These are phyloP conservation scores for Psophia crepitans DNA, from an alignment of 2,113 vertebrate species.

Conservation along the genomic window DNA sequence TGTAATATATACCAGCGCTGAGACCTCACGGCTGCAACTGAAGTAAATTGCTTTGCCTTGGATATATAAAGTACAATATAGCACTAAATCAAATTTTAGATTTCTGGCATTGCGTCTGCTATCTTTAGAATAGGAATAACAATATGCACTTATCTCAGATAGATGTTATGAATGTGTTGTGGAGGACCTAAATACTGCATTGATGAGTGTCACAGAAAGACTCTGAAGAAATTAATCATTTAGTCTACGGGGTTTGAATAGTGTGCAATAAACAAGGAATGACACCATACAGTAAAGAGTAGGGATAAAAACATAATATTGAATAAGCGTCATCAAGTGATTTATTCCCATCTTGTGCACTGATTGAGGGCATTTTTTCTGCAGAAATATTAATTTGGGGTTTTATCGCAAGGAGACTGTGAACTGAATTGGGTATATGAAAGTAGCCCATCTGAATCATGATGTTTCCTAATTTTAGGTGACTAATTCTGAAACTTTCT, in stretches of 20 bases:
- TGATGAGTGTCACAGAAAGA: not conserved
- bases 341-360: not conserved
- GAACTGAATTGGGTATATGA: not conserved
- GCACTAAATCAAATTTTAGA: not conserved
- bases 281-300: not conserved
- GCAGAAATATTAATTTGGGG: not conserved
- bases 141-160: slow-evolving; percentile 16
- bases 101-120: not conserved
- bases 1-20: not conserved
- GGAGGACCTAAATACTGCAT: not conserved
- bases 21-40: not conserved
- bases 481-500: not conserved
- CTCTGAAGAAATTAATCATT: slow-evolving; percentile 33
- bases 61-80: not conserved
- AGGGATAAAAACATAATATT: not conserved
- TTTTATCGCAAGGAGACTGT: not conserved
- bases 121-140: not conserved
- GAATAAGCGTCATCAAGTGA: not conserved
- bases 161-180: not conserved
- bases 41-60: not conserved
- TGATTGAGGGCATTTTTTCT: not conserved
- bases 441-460: not conserved
- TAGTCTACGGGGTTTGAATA: not conserved
- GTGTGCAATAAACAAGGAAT: not conserved
- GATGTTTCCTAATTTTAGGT: not conserved